Conservation (phyloP, 2,888 invertebrate genomes). For the Theretra japonica region DNA sequence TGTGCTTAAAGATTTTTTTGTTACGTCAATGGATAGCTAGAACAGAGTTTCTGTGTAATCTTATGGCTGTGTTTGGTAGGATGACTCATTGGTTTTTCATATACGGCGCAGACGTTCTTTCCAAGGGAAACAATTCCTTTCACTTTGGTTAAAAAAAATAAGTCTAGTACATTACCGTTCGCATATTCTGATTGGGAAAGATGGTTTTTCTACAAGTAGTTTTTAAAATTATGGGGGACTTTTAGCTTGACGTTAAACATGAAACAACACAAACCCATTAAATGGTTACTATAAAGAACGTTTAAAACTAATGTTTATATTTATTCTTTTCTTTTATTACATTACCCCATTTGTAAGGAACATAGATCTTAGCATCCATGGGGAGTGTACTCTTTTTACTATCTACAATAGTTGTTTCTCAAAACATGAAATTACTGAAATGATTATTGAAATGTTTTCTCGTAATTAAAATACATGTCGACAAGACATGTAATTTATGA, state of each 20-base stretch:
- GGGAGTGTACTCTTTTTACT: no score
- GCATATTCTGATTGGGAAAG: not conserved
- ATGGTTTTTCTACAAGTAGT: not conserved
- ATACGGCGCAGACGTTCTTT: slow-evolving; percentile 6
- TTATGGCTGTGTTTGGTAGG: not conserved
- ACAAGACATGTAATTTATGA: not conserved
- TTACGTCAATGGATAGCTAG: not conserved
- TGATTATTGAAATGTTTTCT: no score
- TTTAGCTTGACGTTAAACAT: not conserved
- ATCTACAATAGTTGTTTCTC: no score
- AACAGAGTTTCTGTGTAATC: not conserved
- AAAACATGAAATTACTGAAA: no score
- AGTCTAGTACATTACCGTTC: not conserved
- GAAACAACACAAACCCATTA: no score
- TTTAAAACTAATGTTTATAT: no score
- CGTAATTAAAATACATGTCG: not conserved
- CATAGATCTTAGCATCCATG: no score
- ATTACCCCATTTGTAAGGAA: no score
- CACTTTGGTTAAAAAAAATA: not conserved
- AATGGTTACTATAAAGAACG: no score
- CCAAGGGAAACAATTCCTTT: slow-evolving; percentile 6
- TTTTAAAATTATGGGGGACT: not conserved
- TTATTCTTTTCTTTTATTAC: no score
- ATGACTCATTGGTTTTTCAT: slow-evolving; percentile 6
- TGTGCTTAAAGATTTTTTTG: not conserved